A percentile compares a stretch with the other conserved stretches of the same genome.
Evolutionary conservation across 1,140 invertebrate genomes (phyloP).

Genomic region (Chelonus insularis): DNA sequence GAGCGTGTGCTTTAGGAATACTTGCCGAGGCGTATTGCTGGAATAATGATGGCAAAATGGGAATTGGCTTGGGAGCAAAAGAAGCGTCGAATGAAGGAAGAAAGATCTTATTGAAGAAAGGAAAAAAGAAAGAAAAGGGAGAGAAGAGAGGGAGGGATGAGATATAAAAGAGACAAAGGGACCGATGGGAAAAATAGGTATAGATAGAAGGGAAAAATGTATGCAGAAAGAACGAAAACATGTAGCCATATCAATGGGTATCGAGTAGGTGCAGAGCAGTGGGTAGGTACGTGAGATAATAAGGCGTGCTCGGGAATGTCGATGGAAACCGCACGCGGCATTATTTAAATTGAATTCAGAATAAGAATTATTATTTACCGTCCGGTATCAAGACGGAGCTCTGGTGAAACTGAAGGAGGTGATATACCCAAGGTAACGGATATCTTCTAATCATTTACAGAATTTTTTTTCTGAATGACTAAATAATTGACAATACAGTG

Average conservation of each 20-base stretch:
- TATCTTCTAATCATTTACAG: no score
- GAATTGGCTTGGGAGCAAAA: slow-evolving; percentile 28
- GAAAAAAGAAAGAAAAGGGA: background rate
- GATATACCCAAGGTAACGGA: slow-evolving; percentile 15
- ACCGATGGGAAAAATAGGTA: slow-evolving; percentile 14
- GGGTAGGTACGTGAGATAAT: slow-evolving; percentile 56
- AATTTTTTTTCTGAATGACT: no score
- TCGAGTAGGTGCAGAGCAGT: slow-evolving; percentile 44
- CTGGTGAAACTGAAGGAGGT: background rate
- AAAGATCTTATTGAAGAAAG: slow-evolving; percentile 11
- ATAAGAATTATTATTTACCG: slow-evolving; percentile 56
- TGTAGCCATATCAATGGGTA: slow-evolving; percentile 46
- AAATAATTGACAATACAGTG: no score
- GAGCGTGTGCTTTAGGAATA: slow-evolving; percentile 35
- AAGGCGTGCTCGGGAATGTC: slow-evolving; percentile 53
- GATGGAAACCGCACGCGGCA: slow-evolving; percentile 57
- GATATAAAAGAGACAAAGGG: background rate
- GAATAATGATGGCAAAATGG: slow-evolving; percentile 37
- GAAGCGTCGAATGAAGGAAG: slow-evolving; percentile 19
- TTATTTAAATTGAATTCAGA: slow-evolving; percentile 59
- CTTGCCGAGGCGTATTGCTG: slow-evolving; percentile 26
- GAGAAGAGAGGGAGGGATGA: background rate
- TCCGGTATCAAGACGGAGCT: slow-evolving; percentile 6
- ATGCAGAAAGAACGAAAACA: no score
- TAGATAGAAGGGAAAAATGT: slow-evolving; percentile 20